phyloP scores from a whole-genome alignment of 2,888 invertebrate genomes.

The Coecobrya sp. region DNA sequence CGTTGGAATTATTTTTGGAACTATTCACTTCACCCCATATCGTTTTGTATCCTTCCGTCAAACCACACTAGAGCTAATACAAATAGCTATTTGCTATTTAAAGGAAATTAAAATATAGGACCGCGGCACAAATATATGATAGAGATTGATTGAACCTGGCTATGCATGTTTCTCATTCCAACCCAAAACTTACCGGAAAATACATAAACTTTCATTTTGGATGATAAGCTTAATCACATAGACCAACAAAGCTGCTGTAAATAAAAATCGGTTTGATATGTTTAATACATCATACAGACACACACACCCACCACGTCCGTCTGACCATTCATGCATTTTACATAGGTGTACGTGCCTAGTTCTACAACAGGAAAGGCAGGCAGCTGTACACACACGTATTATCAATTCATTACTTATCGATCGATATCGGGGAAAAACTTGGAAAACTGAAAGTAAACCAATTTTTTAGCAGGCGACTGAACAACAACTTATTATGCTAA shows the following conservation, averaged over 20 bases:
- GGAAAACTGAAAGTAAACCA: slow-evolving; percentile 36
- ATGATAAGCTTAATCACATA: no score
- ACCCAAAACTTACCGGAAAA: neutral
- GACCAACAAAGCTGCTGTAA: neutral
- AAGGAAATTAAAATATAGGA: neutral
- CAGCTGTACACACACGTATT: slow-evolving; percentile 41
- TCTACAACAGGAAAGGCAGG: neutral
- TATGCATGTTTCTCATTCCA: no score
- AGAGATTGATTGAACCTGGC: no score
- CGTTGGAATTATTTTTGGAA: neutral
- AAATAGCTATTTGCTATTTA: neutral
- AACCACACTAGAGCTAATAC: neutral
- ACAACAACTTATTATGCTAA: neutral
- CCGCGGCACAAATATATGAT: no score
- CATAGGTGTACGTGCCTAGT: neutral
- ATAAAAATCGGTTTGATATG: neutral
- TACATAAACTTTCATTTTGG: neutral
- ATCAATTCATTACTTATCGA: slow-evolving; percentile 71
- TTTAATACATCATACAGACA: neutral
- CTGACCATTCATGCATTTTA: neutral
- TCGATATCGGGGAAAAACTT: slow-evolving; percentile 28
- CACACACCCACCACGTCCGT: neutral
- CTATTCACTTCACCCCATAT: neutral
- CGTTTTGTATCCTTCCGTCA: neutral
- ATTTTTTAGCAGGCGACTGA: neutral